Base-by-base conservation (phyloP, 2,113 vertebrate genomes). In the Psephotus haematonotus region DNA sequence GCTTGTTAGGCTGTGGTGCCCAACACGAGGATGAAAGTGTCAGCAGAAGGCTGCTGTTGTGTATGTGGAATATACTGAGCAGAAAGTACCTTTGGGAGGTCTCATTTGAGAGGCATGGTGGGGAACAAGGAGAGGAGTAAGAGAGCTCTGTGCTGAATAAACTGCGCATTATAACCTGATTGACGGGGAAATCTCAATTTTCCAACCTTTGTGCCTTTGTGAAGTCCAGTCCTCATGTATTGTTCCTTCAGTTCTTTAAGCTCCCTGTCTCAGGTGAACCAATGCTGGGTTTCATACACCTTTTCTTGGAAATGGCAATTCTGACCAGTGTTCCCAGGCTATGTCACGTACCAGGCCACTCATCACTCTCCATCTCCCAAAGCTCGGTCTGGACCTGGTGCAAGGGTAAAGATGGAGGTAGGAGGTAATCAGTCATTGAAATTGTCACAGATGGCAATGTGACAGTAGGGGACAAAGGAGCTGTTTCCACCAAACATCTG, bases 261-360 rank as follows among this genome's bases (percentile, higher is more conserved):
- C 9, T 67, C 47, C 25, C 27, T 1, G 2, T 46, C 29, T 65
- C 11, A 16, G 24, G 44, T 52, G 33, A 37, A 8, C 27, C 44
- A 23, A 3, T 13, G 15, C 37, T 72, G 29, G n/a, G 29, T 64
- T 69, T 69, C 11, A 14, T 29, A 27, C 3, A 24, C 6, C 6
- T 0, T 0, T 59, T 76, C 43, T 49, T 60, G 39, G 53, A 69
- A 77, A 53, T 10, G 1, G 3, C 49, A 41, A 31, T 50, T 60
- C 33, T 41, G 24, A 35, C 4, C 17, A 41, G 33, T 0, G 0
- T 31, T 78, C 25, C 28, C 17, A 50, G 25, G 10, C 50, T 2
- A 2, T 35, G 39, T 39, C 1, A 6, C 17, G 4, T 52, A 43
- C 24, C 11, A 7, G 35, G 16, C 19, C 55, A 28, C 28, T 12